These are phyloP conservation scores for Epinotia brunnichana DNA, from an alignment of 2,888 invertebrate species.

Conservation along the genomic window DNA sequence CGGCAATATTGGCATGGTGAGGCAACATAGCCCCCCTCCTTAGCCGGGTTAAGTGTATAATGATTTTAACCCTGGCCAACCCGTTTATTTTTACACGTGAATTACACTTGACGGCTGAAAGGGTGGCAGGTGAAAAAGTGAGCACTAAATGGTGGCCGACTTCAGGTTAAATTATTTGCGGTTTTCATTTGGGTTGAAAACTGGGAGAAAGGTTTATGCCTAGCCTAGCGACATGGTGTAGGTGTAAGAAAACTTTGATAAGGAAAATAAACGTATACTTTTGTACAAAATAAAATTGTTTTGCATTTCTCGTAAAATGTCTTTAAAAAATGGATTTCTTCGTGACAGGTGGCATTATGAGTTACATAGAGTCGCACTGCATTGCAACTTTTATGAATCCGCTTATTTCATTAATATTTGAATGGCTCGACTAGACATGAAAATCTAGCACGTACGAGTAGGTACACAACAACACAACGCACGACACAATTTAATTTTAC, in stretches of 20 bases:
- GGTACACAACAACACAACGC: too few species aligned
- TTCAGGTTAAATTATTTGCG: conserved; percentile 21
- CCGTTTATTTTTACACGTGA: conserved; percentile 40
- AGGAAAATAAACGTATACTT: background rate
- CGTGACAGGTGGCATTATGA: too few species aligned
- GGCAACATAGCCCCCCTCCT: conserved; percentile 1
- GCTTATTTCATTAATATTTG: too few species aligned
- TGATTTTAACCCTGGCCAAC: conserved; percentile 41
- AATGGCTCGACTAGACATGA: too few species aligned
- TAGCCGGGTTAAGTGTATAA: conserved; percentile 36
- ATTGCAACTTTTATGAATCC: too few species aligned
- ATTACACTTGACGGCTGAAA: conserved; percentile 28
- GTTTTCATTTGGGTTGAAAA: conserved; percentile 17
- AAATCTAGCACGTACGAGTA: too few species aligned
- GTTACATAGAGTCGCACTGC: too few species aligned
- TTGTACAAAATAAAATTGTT: too few species aligned
- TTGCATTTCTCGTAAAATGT: too few species aligned
- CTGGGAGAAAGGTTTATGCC: background rate
- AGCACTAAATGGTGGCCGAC: conserved; percentile 22
- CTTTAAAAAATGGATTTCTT: too few species aligned
- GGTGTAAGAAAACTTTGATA: background rate
- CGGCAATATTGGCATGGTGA: conserved; percentile 12
- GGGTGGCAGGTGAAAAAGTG: conserved; percentile 35
- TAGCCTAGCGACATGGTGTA: background rate
- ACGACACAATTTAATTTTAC: too few species aligned